Percentiles rank a stretch among this genome's conserved stretches.
Conservation (phyloP, 1,140 invertebrate genomes). For the Tribolium madens region DNA sequence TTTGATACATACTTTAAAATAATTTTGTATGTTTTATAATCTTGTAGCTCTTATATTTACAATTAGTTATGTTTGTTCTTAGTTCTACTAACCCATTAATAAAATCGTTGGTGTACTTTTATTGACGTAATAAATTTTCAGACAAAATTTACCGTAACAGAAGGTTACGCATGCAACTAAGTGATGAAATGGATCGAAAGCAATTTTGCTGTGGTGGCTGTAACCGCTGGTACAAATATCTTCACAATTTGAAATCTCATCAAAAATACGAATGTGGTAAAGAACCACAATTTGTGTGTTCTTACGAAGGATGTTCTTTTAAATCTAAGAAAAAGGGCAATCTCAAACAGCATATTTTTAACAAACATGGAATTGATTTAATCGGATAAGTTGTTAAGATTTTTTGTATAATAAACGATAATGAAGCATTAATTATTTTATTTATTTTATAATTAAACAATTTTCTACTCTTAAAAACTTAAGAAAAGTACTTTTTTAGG, state of each 20-base stretch:
- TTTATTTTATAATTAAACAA: background rate
- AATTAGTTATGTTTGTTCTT: background rate
- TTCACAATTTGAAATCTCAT: slow-evolving; percentile 64
- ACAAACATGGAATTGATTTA: slow-evolving; percentile 38
- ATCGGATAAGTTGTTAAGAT: slow-evolving; percentile 12
- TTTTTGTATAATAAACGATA: slow-evolving; percentile 9
- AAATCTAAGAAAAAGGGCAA: slow-evolving; percentile 65
- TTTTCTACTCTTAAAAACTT: background rate
- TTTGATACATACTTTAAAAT: too few relatives aligned
- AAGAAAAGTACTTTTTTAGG: background rate
- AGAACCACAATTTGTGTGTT: slow-evolving; percentile 66
- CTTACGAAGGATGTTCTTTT: slow-evolving; percentile 60
- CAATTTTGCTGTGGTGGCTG: slow-evolving; percentile 39
- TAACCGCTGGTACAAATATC: slow-evolving; percentile 40
- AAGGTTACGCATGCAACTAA: background rate
- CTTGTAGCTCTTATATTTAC: background rate
- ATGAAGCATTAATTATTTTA: background rate
- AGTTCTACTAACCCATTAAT: slow-evolving; percentile 10
- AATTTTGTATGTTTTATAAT: too few relatives aligned
- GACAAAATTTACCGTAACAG: slow-evolving; percentile 14
- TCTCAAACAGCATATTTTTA: slow-evolving; percentile 52
- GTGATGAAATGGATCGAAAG: background rate
- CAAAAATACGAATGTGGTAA: slow-evolving; percentile 76
- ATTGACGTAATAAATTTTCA: slow-evolving; percentile 35
- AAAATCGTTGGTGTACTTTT: background rate